These are phyloP conservation scores for Odobenus rosmarus DNA, from an alignment of 2,113 vertebrate genomes.

Conservation along the genomic window DNA sequence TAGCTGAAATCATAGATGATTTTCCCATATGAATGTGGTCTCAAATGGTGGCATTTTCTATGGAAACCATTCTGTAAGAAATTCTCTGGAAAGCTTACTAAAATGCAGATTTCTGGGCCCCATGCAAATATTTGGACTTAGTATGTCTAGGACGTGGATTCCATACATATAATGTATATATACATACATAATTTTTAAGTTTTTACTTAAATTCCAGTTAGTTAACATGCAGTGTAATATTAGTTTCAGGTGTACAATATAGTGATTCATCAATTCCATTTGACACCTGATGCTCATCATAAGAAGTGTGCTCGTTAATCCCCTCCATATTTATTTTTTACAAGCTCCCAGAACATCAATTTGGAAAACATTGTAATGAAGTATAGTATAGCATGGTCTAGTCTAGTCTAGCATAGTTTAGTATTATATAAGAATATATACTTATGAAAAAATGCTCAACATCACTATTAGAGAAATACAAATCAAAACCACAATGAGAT, in stretches of 20 bases:
- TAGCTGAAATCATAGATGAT: neutral
- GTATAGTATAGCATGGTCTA: neutral
- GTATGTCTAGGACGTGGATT: neutral
- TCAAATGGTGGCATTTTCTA: neutral
- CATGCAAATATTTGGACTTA: neutral
- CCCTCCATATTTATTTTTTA: neutral
- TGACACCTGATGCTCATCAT: neutral
- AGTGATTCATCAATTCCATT: neutral
- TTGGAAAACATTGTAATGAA: constrained; percentile 25
- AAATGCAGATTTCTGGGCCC: neutral
- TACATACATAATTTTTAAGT: neutral
- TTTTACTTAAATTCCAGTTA: neutral
- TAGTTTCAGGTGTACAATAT: neutral
- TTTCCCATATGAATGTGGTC: neutral
- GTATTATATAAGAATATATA: neutral
- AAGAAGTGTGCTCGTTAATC: neutral
- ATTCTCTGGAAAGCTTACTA: neutral
- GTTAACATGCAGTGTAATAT: neutral
- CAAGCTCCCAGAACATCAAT: neutral
- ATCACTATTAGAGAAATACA: neutral
- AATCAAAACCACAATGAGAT: neutral
- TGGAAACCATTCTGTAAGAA: neutral
- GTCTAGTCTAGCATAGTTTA: constrained; percentile 1
- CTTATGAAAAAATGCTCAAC: neutral
- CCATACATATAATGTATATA: neutral